Base-by-base conservation (phyloP, 1,140 invertebrate species). In the Sogatella furcifera region DNA sequence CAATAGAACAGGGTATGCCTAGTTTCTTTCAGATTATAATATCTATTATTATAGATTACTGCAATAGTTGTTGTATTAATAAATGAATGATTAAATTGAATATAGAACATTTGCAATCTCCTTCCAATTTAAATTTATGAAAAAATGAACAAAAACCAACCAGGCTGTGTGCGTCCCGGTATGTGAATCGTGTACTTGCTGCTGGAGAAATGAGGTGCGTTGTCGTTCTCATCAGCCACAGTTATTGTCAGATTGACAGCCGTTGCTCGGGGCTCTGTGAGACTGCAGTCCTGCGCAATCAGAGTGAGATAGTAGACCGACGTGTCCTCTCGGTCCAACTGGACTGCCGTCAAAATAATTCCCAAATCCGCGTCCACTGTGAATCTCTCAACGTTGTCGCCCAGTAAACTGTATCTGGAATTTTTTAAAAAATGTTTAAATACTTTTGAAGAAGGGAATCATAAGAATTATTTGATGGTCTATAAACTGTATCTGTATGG, bases 171-270 rank as follows among this genome's bases (percentile, higher is more conserved):
- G 9, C 81, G 79, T 66, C 92, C 89, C 0, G 90, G 86, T 52
- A 93, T 82, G 57, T 88, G 84, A 5, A 90, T 82, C 56, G 84
- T 83, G 69, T 90, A 92, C 54, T 79, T 76, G 1, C 79, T 73
- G 61, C 82, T 79, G 2, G 82, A 78, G 72, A 95, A 95, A 49
- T 76, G 77, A 0, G 93, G 93, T 13, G 83, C 78, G 70, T 94
- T 94, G 71, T 96, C 93, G 72, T 96, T 96, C 64, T 88, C 82
- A 73, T 96, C 92, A 42, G 76, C 74, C 2, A 95, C 81, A 14
- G 72, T 74, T 38, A 96, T 86, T 0, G 86, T 92, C 6, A 95
- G 74, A 72, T 90, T 90, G 0, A 90, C 86, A 2, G 86, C 84
- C 6, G 85, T 80, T 1, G 88, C 87, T 64, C 83, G 73, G 0